These are phyloP conservation scores for Orussus abietinus DNA, from an alignment of 1,140 invertebrate genomes.

Conservation along the genomic window DNA sequence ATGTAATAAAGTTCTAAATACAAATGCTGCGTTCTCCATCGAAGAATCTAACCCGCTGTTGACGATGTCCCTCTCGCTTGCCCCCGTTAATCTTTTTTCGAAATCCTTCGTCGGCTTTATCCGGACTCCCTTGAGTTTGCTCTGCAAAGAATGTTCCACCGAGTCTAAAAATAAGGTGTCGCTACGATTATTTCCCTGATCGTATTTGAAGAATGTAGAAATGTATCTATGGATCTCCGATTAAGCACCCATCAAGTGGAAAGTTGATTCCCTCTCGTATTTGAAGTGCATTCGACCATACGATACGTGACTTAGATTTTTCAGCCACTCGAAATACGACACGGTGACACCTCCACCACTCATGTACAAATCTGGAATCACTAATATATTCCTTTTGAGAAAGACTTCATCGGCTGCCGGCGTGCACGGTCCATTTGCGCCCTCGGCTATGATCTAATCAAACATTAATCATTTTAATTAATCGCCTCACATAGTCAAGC, in stretches of 20 bases:
- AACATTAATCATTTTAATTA: not conserved
- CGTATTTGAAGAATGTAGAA: constrained; percentile 20
- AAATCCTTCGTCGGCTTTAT: constrained; percentile 59
- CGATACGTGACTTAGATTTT: constrained; percentile 87
- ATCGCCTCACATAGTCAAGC: not conserved
- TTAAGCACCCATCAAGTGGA: constrained; percentile 61
- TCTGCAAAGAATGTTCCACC: constrained; percentile 71
- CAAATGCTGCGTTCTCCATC: constrained; percentile 68
- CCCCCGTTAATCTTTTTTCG: constrained; percentile 62
- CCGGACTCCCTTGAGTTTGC: constrained; percentile 55
- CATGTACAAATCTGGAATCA: constrained; percentile 80
- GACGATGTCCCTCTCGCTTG: constrained; percentile 79
- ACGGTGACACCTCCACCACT: constrained; percentile 88
- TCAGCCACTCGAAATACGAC: constrained; percentile 90
- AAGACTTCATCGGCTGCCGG: constrained; percentile 78
- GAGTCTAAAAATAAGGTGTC: constrained; percentile 55
- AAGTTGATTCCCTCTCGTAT: constrained; percentile 77
- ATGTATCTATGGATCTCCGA: constrained; percentile 23
- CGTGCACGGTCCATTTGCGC: constrained; percentile 85
- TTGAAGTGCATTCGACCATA: constrained; percentile 85
- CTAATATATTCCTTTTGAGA: constrained; percentile 66
- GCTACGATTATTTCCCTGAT: too few species aligned
- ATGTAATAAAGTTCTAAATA: too few species aligned
- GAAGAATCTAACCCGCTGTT: constrained; percentile 78
- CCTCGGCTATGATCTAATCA: constrained; percentile 63